Base-by-base conservation (phyloP, 2,113 vertebrate species). In the Hystrix brachyura region DNA sequence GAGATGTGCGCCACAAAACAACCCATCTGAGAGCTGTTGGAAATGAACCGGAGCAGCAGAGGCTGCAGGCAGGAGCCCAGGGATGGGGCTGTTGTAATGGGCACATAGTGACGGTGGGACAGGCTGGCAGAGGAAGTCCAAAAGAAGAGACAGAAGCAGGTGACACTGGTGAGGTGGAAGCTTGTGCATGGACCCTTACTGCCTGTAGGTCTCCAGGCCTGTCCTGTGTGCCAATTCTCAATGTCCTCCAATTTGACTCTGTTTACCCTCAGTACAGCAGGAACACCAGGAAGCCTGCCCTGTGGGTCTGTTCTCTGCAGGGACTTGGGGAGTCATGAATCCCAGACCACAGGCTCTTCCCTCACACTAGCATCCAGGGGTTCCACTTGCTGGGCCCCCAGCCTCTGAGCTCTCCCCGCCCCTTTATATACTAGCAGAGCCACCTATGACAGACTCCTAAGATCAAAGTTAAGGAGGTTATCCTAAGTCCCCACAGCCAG, bases 31-130 rank as follows among this genome's bases (percentile, higher is more conserved):
- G 85, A 89, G 51, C 80, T 64, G 1, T 2, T 53, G n/a, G 29
- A 46, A 25, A 55, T 21, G 59, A 62, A 46, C 13, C 8, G 32
- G 34, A 9, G 55, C 0, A 21, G 34, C 5, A 0, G 23, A 38
- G 32, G 9, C 38, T 59, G 64, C n/a, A 27, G 87, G 65, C 60
- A 55, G 23, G 60, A 38, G 34, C 32, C 23, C 43, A 51, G 64
- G 0, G 15, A 4, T 8, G 10, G n/a, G 18, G 34, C 32, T 18
- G 51, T 1, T 38, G 14, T 29, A 7, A 67, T 2, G 51, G 76
- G 34, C 46, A 46, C 25, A 0, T 1, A n/a, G 55, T 0, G 32
- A 48, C 1, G 15, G 15, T 1, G 53, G 51, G 29, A 11, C 34
- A 11, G 81, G 65, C 15, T 46, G 48, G 27, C 53, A 18, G 34